A percentile compares a stretch with the other conserved stretches of the same genome.
Conservation (phyloP, 1,140 invertebrate species). For the Papilio glaucus region DNA sequence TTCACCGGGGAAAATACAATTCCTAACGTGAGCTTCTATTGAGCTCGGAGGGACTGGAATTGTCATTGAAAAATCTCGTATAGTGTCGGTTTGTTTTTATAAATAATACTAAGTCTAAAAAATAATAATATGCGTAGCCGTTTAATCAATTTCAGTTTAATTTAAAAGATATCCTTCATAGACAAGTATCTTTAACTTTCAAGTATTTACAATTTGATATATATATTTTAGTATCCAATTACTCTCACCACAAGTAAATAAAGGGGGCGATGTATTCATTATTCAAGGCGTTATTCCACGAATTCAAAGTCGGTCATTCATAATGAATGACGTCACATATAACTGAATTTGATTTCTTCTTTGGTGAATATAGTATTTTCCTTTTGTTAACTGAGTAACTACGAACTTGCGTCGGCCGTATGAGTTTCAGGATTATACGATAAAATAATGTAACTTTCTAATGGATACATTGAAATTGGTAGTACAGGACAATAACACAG, state of each 20-base stretch:
- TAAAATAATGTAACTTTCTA: no score
- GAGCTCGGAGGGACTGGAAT: constrained; percentile 40
- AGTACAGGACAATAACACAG: no score
- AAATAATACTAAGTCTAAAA: not conserved
- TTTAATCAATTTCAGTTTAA: no score
- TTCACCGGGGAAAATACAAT: constrained; percentile 56
- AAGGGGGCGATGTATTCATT: no score
- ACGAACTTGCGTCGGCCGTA: no score
- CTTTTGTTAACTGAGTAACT: no score
- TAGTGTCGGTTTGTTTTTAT: not conserved
- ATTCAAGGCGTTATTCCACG: not conserved
- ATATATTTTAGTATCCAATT: not conserved
- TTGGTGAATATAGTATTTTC: no score
- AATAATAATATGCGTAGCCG: not conserved
- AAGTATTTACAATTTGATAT: no score
- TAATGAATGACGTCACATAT: not conserved
- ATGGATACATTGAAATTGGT: no score
- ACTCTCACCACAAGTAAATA: not conserved
- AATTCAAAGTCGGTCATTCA: not conserved
- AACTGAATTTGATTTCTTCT: not conserved
- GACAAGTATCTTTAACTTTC: no score
- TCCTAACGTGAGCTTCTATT: constrained; percentile 46
- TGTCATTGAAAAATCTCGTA: not conserved
- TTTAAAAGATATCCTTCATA: no score
- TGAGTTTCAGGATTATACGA: no score